These are phyloP conservation scores for Apamea monoglypha DNA, from an alignment of 2,888 invertebrate species.

Conservation along the genomic window DNA sequence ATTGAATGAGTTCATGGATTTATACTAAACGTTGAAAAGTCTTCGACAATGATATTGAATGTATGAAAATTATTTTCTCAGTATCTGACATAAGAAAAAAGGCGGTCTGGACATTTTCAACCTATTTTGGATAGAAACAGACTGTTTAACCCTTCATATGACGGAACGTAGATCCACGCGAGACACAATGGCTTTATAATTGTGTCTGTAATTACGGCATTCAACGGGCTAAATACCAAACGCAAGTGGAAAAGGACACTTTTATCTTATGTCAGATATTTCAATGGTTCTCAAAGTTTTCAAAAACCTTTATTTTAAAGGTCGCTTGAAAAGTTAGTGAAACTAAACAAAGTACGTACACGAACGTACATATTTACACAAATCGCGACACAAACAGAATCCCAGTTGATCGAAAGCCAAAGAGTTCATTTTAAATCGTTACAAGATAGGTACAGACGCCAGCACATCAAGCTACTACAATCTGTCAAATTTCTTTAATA, in stretches of 20 bases:
- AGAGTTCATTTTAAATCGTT: conserved; percentile 66
- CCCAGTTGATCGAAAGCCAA: conserved; percentile 71
- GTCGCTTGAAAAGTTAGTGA: conserved; percentile 5
- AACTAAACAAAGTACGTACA: conserved; percentile 29
- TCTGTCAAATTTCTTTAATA: too few species aligned
- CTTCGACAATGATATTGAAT: conserved; percentile 40
- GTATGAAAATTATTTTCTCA: conserved; percentile 14
- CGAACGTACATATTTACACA: conserved; percentile 35
- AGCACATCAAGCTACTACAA: too few species aligned
- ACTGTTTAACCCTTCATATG: not conserved
- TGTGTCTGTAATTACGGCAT: too few species aligned
- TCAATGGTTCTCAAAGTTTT: conserved; percentile 40
- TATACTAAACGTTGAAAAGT: conserved; percentile 28
- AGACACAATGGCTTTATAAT: too few species aligned
- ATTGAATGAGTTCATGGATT: conserved; percentile 28
- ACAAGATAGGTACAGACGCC: conserved; percentile 10
- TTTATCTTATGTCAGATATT: conserved; percentile 28
- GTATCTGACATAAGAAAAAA: conserved; percentile 8
- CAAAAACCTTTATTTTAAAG: not conserved
- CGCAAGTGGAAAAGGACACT: not conserved
- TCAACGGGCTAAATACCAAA: not conserved
- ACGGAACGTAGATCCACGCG: too few species aligned
- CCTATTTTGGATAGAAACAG: not conserved
- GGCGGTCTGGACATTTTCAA: not conserved
- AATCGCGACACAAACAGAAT: conserved; percentile 44